phyloP scores from a whole-genome alignment of 2,888 invertebrate genomes.

The Lasius fuliginosus region DNA sequence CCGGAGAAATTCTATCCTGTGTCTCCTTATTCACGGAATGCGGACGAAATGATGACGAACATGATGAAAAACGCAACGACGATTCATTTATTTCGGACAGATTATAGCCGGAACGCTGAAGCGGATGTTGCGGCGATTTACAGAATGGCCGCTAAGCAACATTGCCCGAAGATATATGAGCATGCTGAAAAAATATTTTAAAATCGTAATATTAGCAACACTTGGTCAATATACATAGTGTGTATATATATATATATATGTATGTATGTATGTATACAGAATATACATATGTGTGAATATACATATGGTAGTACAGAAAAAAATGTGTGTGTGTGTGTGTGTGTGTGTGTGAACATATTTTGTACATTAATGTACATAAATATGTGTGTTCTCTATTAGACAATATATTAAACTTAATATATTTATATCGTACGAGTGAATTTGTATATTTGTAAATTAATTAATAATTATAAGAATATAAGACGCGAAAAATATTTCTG shows the following conservation, averaged over 20 bases:
- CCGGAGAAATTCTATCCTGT: constrained; percentile 13
- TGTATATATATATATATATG: too few relatives aligned
- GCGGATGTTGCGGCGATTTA: not conserved
- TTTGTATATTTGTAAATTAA: not conserved
- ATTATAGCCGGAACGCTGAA: not conserved
- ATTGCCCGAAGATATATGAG: constrained; percentile 25
- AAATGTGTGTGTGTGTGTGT: not conserved
- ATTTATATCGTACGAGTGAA: not conserved
- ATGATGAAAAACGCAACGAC: not conserved
- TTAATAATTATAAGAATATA: not conserved
- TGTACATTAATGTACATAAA: not conserved
- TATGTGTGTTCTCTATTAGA: not conserved
- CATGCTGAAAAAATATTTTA: not conserved
- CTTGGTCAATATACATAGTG: not conserved
- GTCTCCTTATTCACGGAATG: not conserved
- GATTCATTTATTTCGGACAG: not conserved
- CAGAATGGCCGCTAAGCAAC: not conserved
- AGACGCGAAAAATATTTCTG: not conserved
- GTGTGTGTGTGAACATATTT: not conserved
- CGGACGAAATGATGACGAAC: not conserved
- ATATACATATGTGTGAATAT: too few relatives aligned
- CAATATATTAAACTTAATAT: too few relatives aligned
- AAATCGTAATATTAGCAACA: not conserved
- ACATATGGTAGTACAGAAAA: too few relatives aligned
- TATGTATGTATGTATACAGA: too few relatives aligned